phyloP scores from a whole-genome alignment of 2,113 vertebrate species.

The Cephalopholis sonnerati region DNA sequence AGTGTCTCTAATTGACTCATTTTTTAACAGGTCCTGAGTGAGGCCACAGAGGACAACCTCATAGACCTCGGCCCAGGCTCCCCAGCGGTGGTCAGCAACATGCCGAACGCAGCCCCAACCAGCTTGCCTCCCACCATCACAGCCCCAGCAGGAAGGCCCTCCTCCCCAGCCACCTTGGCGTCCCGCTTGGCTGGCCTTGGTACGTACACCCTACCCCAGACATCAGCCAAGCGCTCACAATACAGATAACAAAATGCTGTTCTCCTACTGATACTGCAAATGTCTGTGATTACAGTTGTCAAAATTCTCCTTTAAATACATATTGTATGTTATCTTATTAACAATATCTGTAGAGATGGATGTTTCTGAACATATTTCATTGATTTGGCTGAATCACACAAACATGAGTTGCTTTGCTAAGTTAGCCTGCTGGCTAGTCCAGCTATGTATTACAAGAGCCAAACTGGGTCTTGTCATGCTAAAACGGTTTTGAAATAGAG shows the following conservation, averaged over 20 bases:
- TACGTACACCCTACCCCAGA: constrained; percentile 71
- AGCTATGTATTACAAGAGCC: neutral
- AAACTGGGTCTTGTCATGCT: neutral
- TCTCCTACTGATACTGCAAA: neutral
- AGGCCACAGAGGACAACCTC: constrained; percentile 97
- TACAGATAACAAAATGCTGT: too few relatives aligned
- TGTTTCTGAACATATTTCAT: constrained; percentile 3
- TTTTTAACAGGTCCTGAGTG: constrained; percentile 89
- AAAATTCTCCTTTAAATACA: neutral
- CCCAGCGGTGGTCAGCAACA: constrained; percentile 96
- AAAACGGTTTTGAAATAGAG: neutral
- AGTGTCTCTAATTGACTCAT: constrained; percentile 1
- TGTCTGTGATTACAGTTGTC: neutral
- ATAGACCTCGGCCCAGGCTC: constrained; percentile 98
- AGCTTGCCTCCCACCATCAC: constrained; percentile 68
- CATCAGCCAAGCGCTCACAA: neutral
- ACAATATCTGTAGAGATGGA: neutral
- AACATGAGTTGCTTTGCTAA: neutral
- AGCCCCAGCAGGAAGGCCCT: constrained; percentile 63
- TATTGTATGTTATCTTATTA: neutral
- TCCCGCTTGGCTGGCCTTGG: constrained; percentile 94
- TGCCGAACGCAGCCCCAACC: constrained; percentile 84
- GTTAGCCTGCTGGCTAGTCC: neutral
- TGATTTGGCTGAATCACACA: neutral
- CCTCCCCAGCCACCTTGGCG: constrained; percentile 88